Percentiles rank a stretch among this genome's conserved stretches.
Evolutionary conservation across 1,140 invertebrate species (phyloP).

Genomic region (Holotrichia oblita): DNA sequence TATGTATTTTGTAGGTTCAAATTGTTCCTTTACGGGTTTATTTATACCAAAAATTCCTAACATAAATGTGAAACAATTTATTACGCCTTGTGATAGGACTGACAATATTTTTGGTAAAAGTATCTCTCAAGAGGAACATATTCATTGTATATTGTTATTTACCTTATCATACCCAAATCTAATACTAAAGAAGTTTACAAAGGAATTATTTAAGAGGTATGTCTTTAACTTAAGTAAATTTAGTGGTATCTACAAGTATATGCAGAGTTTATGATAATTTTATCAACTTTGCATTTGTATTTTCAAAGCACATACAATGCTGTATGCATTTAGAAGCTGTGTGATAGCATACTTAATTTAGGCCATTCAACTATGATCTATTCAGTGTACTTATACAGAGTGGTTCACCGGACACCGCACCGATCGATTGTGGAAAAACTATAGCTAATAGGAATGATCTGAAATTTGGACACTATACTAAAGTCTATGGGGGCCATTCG

Average conservation of each 20-base stretch:
- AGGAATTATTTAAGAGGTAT: background rate
- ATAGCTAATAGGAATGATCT: too few relatives aligned
- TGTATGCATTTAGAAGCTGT: too few relatives aligned
- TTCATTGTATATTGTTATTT: constrained; percentile 24
- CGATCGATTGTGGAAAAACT: too few relatives aligned
- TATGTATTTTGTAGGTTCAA: background rate
- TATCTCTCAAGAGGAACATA: constrained; percentile 19
- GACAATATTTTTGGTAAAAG: background rate
- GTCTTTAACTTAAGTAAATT: background rate
- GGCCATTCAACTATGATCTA: too few relatives aligned
- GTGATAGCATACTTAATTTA: too few relatives aligned
- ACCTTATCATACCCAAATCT: background rate
- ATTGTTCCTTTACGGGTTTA: constrained; percentile 11
- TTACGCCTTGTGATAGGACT: background rate
- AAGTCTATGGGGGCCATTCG: too few relatives aligned
- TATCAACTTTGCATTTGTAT: too few relatives aligned
- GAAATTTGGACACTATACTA: too few relatives aligned
- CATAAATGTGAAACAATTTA: constrained; percentile 32
- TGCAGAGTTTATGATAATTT: too few relatives aligned
- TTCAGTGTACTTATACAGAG: too few relatives aligned
- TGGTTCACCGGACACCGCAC: too few relatives aligned
- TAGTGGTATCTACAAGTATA: background rate
- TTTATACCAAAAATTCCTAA: constrained; percentile 25
- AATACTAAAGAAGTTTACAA: background rate
- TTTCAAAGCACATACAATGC: too few relatives aligned